Conservation (phyloP, 2,113 vertebrate species). For the Peromyscus californicus region DNA sequence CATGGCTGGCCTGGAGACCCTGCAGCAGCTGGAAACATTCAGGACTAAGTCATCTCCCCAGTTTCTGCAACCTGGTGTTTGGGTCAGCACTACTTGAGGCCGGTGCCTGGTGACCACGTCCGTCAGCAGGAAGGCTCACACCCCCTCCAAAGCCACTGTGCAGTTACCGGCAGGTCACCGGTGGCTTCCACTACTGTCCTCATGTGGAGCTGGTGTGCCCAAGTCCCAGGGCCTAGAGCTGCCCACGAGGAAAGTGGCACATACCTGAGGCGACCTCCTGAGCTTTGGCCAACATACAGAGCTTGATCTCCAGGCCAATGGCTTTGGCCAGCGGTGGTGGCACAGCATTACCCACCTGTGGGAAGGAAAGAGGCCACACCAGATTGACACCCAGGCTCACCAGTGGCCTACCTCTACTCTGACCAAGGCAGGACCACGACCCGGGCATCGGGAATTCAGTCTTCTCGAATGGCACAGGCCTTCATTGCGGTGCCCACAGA, state of each 20-base stretch:
- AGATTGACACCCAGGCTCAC: not conserved
- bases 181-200: not conserved
- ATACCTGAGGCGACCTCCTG: conserved; percentile 91
- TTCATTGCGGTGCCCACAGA: not conserved
- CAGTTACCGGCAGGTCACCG: too few species aligned
- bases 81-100: not conserved
- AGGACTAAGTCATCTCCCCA: not conserved
- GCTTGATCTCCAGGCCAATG: conserved; percentile 95
- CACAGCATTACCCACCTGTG: conserved; percentile 95
- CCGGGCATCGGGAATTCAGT: not conserved
- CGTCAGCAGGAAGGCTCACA: too few species aligned
- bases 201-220: not conserved
- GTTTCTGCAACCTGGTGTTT: not conserved
- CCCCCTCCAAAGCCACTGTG: not conserved
- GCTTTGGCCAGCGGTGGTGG: conserved; percentile 96
- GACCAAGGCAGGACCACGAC: fast-evolving
- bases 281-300: conserved; percentile 88
- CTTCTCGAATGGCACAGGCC: not conserved
- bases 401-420: not conserved
- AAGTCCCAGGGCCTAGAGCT: not conserved
- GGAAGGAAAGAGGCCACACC: not conserved
- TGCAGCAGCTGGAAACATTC: not conserved
- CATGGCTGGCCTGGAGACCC: not conserved
- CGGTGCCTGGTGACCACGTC: not conserved
- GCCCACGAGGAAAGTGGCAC: fast-evolving